phyloP scores from a whole-genome alignment of 2,888 invertebrate genomes.

The Drosophila greeni region DNA sequence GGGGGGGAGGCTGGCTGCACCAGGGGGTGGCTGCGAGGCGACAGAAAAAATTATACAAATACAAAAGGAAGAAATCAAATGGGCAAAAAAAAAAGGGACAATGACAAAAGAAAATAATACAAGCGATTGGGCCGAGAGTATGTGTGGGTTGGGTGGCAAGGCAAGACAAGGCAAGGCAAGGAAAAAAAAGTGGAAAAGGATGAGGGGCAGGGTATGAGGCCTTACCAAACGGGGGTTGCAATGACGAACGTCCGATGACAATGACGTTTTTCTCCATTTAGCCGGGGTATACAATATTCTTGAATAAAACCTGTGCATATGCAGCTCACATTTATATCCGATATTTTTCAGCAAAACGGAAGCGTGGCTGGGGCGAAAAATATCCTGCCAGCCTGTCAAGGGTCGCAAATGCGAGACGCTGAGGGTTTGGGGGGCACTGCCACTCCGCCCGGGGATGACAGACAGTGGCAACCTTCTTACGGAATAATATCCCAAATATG shows the following conservation, averaged over 20 bases:
- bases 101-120: slow-evolving; percentile 72
- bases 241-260: slow-evolving; percentile 66
- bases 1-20: not conserved
- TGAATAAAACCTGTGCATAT: slow-evolving; percentile 53
- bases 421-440: not conserved
- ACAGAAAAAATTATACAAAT: slow-evolving; percentile 73
- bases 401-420: slow-evolving; percentile 35
- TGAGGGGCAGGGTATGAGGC: not conserved
- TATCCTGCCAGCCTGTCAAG: slow-evolving; percentile 70
- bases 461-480: slow-evolving; percentile 35
- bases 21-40: slow-evolving; percentile 45
- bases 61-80: slow-evolving; percentile 66
- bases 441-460: slow-evolving; percentile 10
- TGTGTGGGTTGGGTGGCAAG: slow-evolving; percentile 10
- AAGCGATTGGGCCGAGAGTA: slow-evolving; percentile 58
- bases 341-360: slow-evolving; percentile 18
- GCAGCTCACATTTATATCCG: slow-evolving; percentile 47
- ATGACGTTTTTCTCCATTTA: slow-evolving; percentile 48
- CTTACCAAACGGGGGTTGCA: slow-evolving; percentile 55
- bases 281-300: slow-evolving; percentile 32
- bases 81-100: slow-evolving; percentile 60
- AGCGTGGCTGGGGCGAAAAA: slow-evolving; percentile 35
- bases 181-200: not conserved
- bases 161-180: not conserved
- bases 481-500: slow-evolving; percentile 73